Evolutionary conservation across 2,113 vertebrate species (phyloP).

Genomic region (Solenodon paradoxus): DNA sequence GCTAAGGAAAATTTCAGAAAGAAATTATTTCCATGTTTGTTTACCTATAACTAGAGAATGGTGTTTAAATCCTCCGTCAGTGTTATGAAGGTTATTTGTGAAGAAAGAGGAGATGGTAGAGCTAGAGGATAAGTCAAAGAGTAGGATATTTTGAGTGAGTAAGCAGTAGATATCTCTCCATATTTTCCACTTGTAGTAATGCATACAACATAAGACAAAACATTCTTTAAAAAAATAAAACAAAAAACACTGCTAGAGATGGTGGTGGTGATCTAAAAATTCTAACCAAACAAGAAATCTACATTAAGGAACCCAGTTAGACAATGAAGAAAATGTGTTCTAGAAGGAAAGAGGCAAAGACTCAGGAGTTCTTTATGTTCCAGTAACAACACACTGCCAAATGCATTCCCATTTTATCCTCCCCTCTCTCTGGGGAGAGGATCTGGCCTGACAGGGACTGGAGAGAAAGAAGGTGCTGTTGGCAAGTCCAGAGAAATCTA

Average conservation of each 20-base stretch:
- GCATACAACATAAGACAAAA: background rate
- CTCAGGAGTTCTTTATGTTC: background rate
- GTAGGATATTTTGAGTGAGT: background rate
- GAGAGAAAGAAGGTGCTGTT: background rate
- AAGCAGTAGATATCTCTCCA: background rate
- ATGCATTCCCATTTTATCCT: background rate
- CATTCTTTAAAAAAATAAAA: background rate
- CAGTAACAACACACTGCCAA: background rate
- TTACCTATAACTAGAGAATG: background rate
- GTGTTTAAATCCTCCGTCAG: background rate
- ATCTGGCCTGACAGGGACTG: background rate
- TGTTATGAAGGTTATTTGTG: too few relatives aligned
- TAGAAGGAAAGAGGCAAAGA: background rate
- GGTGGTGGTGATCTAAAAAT: background rate
- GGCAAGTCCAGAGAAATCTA: background rate
- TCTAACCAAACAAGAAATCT: too few relatives aligned
- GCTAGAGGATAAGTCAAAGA: background rate
- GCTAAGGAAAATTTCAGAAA: background rate
- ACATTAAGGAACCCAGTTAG: too few relatives aligned
- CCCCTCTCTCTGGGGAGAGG: rapidly evolving
- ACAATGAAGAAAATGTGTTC: background rate
- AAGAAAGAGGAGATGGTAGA: background rate
- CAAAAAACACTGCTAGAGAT: background rate
- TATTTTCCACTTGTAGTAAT: background rate
- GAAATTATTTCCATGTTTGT: background rate